These are phyloP conservation scores for Addax nasomaculatus DNA, from an alignment of 2,113 vertebrate species.

Conservation along the genomic window DNA sequence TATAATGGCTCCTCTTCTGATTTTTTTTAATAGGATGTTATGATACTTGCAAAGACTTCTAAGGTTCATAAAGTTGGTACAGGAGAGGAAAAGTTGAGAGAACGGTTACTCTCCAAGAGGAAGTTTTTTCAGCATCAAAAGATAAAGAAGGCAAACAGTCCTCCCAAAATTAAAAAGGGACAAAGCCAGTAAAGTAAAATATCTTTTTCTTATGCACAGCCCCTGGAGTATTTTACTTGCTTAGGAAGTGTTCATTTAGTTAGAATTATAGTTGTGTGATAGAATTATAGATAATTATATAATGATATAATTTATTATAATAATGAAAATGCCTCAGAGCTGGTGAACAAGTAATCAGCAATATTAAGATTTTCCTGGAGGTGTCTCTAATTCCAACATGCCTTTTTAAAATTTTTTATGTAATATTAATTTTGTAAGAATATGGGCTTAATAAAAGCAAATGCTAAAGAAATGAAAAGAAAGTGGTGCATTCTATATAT, in stretches of 20 bases:
- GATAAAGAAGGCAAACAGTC: background rate
- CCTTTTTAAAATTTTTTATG: slow-evolving; percentile 7
- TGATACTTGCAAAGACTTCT: background rate
- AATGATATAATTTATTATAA: slow-evolving; percentile 70
- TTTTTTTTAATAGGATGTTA: background rate
- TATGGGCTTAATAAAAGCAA: slow-evolving; percentile 42
- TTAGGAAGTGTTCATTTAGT: slow-evolving; percentile 66
- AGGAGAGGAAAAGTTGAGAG: background rate
- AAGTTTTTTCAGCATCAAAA: background rate
- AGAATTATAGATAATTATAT: slow-evolving; percentile 72
- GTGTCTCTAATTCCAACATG: slow-evolving; percentile 9
- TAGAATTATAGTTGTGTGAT: slow-evolving; percentile 66
- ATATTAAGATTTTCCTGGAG: slow-evolving; percentile 46
- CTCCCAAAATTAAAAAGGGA: slow-evolving; percentile 30
- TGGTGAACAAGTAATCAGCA: slow-evolving; percentile 49
- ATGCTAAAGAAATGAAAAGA: background rate
- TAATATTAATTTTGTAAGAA: slow-evolving; percentile 40
- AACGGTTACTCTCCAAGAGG: background rate
- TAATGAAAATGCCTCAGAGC: slow-evolving; percentile 65
- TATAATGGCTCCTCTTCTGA: background rate
- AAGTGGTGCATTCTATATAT: background rate
- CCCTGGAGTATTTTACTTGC: slow-evolving; percentile 49
- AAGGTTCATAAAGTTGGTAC: background rate
- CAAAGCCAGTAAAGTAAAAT: slow-evolving; percentile 53
- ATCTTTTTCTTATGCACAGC: background rate